phyloP scores from a whole-genome alignment of 2,888 invertebrate species.

The Agrenia bidenticulata region DNA sequence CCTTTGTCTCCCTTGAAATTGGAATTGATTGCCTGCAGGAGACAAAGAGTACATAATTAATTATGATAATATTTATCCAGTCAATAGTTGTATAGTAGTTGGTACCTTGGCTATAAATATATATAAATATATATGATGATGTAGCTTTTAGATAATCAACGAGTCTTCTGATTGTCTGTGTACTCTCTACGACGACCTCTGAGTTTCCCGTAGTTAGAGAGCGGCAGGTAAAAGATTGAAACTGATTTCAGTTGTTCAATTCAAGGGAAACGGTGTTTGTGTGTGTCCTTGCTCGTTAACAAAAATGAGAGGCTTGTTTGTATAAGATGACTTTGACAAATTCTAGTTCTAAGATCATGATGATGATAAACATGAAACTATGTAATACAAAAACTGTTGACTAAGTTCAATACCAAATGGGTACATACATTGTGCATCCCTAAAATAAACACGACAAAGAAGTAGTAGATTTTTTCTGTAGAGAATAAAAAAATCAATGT shows the following conservation, averaged over 20 bases:
- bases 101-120: neutral
- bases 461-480: conserved; percentile 12
- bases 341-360: neutral
- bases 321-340: neutral
- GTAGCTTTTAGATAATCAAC: neutral
- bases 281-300: neutral
- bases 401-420: conserved; percentile 1
- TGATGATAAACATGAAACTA: neutral
- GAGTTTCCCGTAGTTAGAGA: neutral
- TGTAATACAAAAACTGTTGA: conserved; percentile 3
- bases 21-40: neutral
- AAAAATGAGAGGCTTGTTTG: conserved; percentile 4
- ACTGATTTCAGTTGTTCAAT: neutral
- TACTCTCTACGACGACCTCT: neutral
- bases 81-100: too few species aligned
- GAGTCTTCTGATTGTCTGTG: too few species aligned
- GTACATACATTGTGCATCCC: neutral
- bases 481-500: conserved; percentile 3
- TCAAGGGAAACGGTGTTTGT: conserved; percentile 1
- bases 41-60: too few species aligned
- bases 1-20: conserved; percentile 7
- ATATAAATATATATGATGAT: neutral
- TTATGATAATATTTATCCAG: too few species aligned
- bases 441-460: neutral
- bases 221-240: neutral